phyloP scores from a whole-genome alignment of 2,797 vertebrate species.

The Tachyglossus aculeatus region DNA sequence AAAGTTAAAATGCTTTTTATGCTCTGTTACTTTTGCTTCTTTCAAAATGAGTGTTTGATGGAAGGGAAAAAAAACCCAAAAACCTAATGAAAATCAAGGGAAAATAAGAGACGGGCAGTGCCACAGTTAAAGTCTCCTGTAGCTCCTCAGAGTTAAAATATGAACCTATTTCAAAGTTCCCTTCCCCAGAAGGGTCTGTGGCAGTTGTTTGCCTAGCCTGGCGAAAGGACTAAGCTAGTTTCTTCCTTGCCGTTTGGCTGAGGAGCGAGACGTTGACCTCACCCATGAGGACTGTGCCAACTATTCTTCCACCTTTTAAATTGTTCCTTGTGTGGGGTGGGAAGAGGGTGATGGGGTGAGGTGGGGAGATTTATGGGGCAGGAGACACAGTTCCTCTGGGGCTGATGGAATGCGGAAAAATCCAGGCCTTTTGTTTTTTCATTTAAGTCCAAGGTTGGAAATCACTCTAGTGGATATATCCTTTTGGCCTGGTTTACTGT shows the following conservation, averaged over 20 bases:
- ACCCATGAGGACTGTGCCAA: conserved; percentile 5
- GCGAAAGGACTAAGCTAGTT: neutral
- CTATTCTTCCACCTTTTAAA: conserved; percentile 19
- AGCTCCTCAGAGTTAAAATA: neutral
- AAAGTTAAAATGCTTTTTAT: conserved; percentile 54
- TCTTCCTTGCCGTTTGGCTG: conserved; percentile 34
- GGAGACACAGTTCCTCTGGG: conserved; percentile 8
- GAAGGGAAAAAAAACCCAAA: no score
- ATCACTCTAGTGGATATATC: no score
- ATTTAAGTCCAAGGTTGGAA: neutral
- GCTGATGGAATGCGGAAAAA: neutral
- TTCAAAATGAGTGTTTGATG: conserved; percentile 42
- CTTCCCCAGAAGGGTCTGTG: neutral
- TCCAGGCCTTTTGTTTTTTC: conserved; percentile 28
- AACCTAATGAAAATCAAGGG: conserved; percentile 26
- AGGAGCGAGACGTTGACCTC: conserved; percentile 21
- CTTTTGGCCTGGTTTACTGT: no score
- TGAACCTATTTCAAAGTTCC: neutral
- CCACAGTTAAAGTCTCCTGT: conserved; percentile 5
- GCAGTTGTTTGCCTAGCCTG: conserved; percentile 2
- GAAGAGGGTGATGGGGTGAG: conserved; percentile 1
- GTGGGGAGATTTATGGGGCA: conserved; percentile 6
- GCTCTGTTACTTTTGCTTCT: conserved; percentile 54
- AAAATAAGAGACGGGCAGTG: conserved; percentile 15
- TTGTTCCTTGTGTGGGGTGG: conserved; percentile 22